phyloP scores from a whole-genome alignment of 2,888 invertebrate genomes.

The Ochropleura plecta region DNA sequence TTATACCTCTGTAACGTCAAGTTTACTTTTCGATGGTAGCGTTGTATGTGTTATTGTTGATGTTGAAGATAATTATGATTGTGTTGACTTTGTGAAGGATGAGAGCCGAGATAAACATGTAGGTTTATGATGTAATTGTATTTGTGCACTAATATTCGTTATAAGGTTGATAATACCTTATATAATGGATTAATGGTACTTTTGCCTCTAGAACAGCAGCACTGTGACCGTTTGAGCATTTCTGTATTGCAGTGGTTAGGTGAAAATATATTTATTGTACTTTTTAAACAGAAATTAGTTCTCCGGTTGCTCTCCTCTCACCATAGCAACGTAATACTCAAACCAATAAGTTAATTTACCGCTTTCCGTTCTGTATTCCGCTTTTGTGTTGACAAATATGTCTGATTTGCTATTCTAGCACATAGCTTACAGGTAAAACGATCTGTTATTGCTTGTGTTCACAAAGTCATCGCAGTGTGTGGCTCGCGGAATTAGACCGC shows the following conservation, averaged over 20 bases:
- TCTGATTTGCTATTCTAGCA: slow-evolving; percentile 4
- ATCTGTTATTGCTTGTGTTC: slow-evolving; percentile 24
- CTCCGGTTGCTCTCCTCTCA: neutral
- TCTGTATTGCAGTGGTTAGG: slow-evolving; percentile 50
- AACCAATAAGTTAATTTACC: slow-evolving; percentile 4
- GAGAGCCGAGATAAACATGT: slow-evolving; percentile 44
- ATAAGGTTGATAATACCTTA: slow-evolving; percentile 35
- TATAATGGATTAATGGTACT: neutral
- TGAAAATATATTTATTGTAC: slow-evolving; percentile 54
- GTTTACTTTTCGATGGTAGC: slow-evolving; percentile 70
- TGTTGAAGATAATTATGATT: slow-evolving; percentile 60
- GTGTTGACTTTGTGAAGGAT: slow-evolving; percentile 68
- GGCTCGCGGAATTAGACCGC: slow-evolving; percentile 45
- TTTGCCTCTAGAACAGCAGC: slow-evolving; percentile 9
- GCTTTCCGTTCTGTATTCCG: neutral
- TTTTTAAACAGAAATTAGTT: slow-evolving; percentile 19
- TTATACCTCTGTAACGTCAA: slow-evolving; percentile 72
- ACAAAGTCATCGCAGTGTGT: slow-evolving; percentile 48
- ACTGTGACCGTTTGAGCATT: slow-evolving; percentile 13
- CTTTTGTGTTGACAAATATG: neutral
- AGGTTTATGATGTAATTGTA: slow-evolving; percentile 43
- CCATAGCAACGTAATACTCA: neutral
- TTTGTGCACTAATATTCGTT: slow-evolving; percentile 38
- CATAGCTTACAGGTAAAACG: neutral
- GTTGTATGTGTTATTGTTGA: slow-evolving; percentile 69